phyloP scores from a whole-genome alignment of 2,888 invertebrate genomes.

The Agapostemon virescens region DNA sequence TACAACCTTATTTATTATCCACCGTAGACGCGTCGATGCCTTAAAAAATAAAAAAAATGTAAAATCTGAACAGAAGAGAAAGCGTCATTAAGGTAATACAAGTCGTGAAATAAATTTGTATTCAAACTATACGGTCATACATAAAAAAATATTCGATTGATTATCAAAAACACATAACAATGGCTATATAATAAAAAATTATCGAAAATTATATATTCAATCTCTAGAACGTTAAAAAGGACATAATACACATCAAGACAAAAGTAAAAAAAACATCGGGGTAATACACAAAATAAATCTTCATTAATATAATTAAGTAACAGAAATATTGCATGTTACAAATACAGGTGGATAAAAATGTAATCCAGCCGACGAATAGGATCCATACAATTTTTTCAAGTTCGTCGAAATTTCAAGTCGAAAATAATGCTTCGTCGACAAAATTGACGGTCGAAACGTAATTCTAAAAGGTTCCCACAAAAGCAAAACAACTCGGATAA shows the following conservation, averaged over 20 bases:
- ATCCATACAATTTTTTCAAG: background rate
- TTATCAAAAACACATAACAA: slow-evolving; percentile 17
- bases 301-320: slow-evolving; percentile 15
- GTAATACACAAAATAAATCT: slow-evolving; percentile 35
- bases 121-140: slow-evolving; percentile 19
- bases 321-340: background rate
- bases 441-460: too few relatives aligned
- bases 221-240: background rate
- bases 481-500: too few relatives aligned
- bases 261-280: background rate
- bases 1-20: background rate
- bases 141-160: slow-evolving; percentile 26
- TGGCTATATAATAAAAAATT: slow-evolving; percentile 9
- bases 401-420: background rate
- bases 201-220: slow-evolving; percentile 13
- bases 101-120: slow-evolving; percentile 35
- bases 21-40: too few relatives aligned
- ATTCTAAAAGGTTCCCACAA: too few relatives aligned
- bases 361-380: background rate
- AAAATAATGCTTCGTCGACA: too few relatives aligned
- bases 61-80: slow-evolving; percentile 9
- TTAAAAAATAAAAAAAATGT: background rate
- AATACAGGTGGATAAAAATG: background rate
- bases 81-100: slow-evolving; percentile 17
- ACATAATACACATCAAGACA: background rate